phyloP scores from a whole-genome alignment of 2,113 vertebrate species.

The Ciconia boyciana region DNA sequence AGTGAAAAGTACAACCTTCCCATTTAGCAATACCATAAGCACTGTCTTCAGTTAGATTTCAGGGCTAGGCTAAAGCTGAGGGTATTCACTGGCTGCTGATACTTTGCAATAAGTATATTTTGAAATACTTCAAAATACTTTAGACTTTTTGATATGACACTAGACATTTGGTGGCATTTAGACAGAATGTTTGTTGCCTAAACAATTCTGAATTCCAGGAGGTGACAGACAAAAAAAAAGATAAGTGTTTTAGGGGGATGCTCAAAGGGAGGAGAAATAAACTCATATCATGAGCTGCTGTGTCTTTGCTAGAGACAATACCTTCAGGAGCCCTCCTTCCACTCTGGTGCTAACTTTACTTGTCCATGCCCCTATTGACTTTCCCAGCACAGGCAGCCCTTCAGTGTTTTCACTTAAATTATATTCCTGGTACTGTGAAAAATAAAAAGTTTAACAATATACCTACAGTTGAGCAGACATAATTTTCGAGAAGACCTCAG shows the following conservation, averaged over 20 bases:
- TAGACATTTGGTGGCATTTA: not conserved
- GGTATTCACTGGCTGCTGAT: not conserved
- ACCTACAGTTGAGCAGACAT: not conserved
- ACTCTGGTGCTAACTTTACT: not conserved
- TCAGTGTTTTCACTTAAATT: not conserved
- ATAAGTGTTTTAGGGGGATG: not conserved
- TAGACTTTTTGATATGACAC: not conserved
- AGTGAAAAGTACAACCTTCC: constrained; percentile 2
- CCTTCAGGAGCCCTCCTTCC: not conserved
- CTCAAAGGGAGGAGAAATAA: not conserved
- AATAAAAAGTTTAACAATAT: not conserved
- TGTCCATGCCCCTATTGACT: not conserved
- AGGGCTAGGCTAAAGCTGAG: not conserved
- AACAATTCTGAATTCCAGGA: not conserved
- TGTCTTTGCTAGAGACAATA: not conserved
- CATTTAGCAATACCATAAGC: not conserved
- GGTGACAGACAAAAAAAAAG: not conserved
- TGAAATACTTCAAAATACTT: not conserved
- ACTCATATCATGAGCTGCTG: not conserved
- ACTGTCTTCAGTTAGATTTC: not conserved
- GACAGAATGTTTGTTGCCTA: not conserved
- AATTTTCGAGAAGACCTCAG: not conserved
- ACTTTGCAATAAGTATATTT: not conserved
- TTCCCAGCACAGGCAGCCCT: not conserved
- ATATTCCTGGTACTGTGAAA: not conserved